Evolutionary conservation across 2,797 vertebrate species (phyloP).

Genomic region (Coluber constrictor): DNA sequence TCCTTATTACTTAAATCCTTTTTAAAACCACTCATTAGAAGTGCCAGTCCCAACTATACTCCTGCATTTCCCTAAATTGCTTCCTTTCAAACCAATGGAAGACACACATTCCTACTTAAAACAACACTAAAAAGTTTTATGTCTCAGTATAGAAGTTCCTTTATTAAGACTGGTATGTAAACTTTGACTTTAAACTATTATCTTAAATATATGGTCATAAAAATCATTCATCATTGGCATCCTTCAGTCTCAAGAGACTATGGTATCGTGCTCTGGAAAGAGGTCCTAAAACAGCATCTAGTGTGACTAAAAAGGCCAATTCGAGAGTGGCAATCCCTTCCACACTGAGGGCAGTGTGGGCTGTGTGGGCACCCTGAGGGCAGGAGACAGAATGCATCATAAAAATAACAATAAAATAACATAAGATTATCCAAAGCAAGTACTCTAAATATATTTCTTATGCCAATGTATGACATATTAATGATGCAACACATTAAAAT

Average conservation of each 20-base stretch:
- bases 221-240: too few species aligned
- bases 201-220: not conserved
- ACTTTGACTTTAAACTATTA: not conserved
- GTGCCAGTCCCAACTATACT: not conserved
- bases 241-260: too few species aligned
- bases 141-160: not conserved
- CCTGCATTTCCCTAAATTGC: not conserved
- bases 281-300: too few species aligned
- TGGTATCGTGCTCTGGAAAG: too few species aligned
- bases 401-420: not conserved
- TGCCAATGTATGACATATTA: not conserved
- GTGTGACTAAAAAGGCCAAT: too few species aligned
- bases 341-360: too few species aligned
- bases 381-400: too few species aligned
- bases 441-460: not conserved
- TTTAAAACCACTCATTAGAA: not conserved
- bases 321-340: too few species aligned
- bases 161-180: not conserved
- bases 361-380: too few species aligned
- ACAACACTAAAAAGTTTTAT: not conserved
- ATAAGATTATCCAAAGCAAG: not conserved
- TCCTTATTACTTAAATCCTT: not conserved
- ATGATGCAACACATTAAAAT: not conserved
- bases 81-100: not conserved
- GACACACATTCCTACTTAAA: not conserved